A percentile compares a stretch with the other conserved stretches of the same genome.
phyloP scores from a whole-genome alignment of 2,113 vertebrate species.

The Globicephala melas region DNA sequence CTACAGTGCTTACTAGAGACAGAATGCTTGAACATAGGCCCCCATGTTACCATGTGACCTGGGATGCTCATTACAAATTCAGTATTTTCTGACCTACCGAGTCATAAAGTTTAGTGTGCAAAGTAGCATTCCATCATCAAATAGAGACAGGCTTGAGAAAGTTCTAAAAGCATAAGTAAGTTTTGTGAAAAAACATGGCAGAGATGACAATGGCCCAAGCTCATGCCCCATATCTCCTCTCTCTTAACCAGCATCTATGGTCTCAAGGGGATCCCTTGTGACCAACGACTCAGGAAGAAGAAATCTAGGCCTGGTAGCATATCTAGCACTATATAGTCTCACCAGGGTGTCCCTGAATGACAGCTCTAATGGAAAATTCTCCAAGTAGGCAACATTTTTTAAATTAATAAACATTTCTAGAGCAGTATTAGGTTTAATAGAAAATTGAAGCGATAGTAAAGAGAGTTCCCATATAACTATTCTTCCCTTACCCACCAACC shows the following conservation, averaged over 20 bases:
- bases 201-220: neutral
- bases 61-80: neutral
- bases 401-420: neutral
- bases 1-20: neutral
- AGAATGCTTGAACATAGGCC: neutral
- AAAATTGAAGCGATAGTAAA: neutral
- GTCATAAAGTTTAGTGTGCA: neutral
- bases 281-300: neutral
- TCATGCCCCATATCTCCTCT: neutral
- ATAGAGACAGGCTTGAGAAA: neutral
- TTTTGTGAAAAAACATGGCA: neutral
- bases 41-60: neutral
- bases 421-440: neutral
- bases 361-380: neutral
- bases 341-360: neutral
- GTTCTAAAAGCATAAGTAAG: neutral
- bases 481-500: neutral
- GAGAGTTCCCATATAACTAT: neutral
- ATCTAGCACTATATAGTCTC: neutral
- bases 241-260: neutral
- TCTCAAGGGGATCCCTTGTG: neutral
- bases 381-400: neutral
- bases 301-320: neutral
- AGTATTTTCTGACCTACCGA: neutral
- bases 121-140: neutral